phyloP scores from a whole-genome alignment of 2,113 vertebrate genomes.

The Thunnus maccoyii region DNA sequence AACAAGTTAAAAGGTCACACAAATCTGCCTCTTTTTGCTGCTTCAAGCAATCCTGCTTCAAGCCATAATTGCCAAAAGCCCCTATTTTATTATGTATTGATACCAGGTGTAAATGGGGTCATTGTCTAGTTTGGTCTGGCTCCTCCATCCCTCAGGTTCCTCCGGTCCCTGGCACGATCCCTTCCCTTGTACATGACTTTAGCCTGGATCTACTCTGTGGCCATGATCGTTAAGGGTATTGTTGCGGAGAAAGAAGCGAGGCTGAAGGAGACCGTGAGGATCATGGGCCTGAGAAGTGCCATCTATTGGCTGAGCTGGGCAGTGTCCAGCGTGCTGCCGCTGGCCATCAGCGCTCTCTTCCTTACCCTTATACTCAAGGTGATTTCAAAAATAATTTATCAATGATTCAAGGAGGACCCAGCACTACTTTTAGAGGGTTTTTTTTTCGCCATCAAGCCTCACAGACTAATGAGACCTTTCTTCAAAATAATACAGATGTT shows the following conservation, averaged over 20 bases:
- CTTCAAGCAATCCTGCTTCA: too few relatives aligned
- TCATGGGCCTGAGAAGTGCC: constrained; percentile 92
- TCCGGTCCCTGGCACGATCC: constrained; percentile 90
- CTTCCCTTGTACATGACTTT: constrained; percentile 96
- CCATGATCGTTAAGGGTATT: constrained; percentile 93
- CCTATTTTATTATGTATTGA: neutral
- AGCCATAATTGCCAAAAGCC: too few relatives aligned
- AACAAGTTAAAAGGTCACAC: too few relatives aligned
- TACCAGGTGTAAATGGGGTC: neutral
- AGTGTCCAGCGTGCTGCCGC: constrained; percentile 90
- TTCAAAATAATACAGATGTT: constrained; percentile 24
- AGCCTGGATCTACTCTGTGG: constrained; percentile 97
- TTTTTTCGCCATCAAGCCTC: neutral
- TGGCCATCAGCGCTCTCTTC: constrained; percentile 90
- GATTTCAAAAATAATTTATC: constrained; percentile 76
- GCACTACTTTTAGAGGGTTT: constrained; percentile 57
- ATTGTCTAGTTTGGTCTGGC: constrained; percentile 38
- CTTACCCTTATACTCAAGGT: constrained; percentile 94
- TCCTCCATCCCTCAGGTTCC: constrained; percentile 86
- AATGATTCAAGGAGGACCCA: constrained; percentile 64
- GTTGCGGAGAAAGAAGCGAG: constrained; percentile 96
- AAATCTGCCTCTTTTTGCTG: too few relatives aligned
- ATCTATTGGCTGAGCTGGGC: constrained; percentile 98
- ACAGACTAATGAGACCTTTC: neutral
- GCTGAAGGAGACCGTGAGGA: constrained; percentile 95